phyloP scores from a whole-genome alignment of 2,888 invertebrate genomes.

The Sericinus montela region DNA sequence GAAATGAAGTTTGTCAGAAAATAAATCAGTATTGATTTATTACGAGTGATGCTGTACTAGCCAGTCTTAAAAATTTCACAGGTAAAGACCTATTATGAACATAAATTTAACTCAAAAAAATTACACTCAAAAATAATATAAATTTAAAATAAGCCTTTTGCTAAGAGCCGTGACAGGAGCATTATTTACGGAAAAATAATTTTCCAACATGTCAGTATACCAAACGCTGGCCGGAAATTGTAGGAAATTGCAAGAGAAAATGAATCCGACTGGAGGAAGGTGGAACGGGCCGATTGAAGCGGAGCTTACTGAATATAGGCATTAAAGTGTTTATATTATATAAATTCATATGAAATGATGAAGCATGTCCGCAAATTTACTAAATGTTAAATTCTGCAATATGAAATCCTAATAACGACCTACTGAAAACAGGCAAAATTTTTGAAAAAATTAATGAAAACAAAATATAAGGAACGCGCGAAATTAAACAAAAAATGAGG shows the following conservation, averaged over 20 bases:
- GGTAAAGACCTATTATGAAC: too few species aligned
- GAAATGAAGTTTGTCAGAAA: too few species aligned
- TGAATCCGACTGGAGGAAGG: conserved; percentile 67
- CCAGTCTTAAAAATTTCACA: too few species aligned
- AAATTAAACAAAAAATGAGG: conserved; percentile 46
- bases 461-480: conserved; percentile 30
- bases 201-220: conserved; percentile 63
- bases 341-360: background rate
- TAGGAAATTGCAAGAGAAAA: conserved; percentile 79
- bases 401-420: too few species aligned
- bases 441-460: conserved; percentile 26
- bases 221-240: conserved; percentile 74
- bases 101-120: too few species aligned
- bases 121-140: conserved; percentile 8
- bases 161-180: conserved; percentile 28
- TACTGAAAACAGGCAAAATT: background rate
- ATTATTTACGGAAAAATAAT: conserved; percentile 58
- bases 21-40: too few species aligned
- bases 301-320: conserved; percentile 27
- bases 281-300: conserved; percentile 56
- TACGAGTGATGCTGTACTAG: too few species aligned
- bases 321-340: conserved; percentile 22
- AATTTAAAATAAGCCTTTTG: conserved; percentile 25
- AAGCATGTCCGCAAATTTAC: too few species aligned
- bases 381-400: too few species aligned